Conservation (phyloP, 2,888 invertebrate genomes). For the Stenodema calcarata region DNA sequence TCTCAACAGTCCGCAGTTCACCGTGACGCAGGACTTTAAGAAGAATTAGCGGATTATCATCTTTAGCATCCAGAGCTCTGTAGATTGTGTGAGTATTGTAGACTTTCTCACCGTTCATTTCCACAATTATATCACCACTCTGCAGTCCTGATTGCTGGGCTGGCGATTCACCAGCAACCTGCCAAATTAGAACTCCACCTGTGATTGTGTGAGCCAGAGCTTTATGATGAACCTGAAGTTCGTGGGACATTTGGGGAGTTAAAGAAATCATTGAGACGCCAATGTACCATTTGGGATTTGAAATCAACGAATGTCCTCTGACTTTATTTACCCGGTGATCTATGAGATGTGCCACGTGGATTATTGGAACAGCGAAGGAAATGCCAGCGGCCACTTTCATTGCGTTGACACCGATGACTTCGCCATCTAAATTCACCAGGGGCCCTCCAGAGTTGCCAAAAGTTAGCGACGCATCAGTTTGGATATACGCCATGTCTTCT, state of each 20-base stretch:
- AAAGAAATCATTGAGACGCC: conserved; percentile 91
- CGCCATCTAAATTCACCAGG: conserved; percentile 88
- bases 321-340: conserved; percentile 50
- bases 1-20: conserved; percentile 44
- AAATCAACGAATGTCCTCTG: conserved; percentile 14
- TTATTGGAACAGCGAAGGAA: conserved; percentile 92
- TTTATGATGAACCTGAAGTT: conserved; percentile 72
- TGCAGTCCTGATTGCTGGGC: conserved; percentile 83
- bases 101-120: conserved; percentile 75
- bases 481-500: conserved; percentile 84
- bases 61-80: conserved; percentile 64
- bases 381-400: conserved; percentile 94
- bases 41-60: conserved; percentile 49
- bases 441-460: conserved; percentile 98
- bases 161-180: conserved; percentile 85
- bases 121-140: conserved; percentile 85
- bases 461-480: conserved; percentile 94
- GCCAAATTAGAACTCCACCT: conserved; percentile 83
- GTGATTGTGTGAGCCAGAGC: conserved; percentile 72
- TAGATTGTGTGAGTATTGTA: conserved; percentile 75
- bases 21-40: conserved; percentile 58
- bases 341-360: conserved; percentile 60
- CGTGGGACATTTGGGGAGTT: conserved; percentile 76
- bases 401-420: conserved; percentile 91
- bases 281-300: conserved; percentile 69